Evolutionary conservation across 2,888 invertebrate genomes (phyloP).

Genomic region (Dastarcus helophoroides): DNA sequence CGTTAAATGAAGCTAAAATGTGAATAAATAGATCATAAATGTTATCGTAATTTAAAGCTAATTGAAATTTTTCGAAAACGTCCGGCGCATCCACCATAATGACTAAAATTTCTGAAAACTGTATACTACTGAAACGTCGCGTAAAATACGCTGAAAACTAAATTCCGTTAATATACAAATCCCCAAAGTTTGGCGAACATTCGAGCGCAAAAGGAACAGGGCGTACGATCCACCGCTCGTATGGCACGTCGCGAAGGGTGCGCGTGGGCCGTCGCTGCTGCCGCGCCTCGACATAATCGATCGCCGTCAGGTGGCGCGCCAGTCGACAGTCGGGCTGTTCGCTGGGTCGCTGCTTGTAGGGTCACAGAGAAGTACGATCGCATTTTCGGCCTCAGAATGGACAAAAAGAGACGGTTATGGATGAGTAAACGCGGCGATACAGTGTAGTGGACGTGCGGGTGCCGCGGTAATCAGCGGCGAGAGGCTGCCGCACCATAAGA

Average conservation of each 20-base stretch:
- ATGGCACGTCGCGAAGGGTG: constrained; percentile 4
- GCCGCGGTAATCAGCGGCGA: constrained; percentile 22
- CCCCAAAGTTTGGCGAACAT: no score
- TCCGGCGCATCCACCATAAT: no score
- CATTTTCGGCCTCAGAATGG: constrained; percentile 32
- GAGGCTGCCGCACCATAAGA: constrained; percentile 44
- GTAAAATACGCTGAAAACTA: no score
- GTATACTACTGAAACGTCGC: no score
- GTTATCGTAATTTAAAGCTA: no score
- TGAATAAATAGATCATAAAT: no score
- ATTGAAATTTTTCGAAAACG: no score
- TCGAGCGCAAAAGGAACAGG: no score
- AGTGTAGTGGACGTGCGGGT: constrained; percentile 28
- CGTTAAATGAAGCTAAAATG: no score
- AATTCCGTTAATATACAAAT: no score
- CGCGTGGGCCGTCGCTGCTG: constrained; percentile 26
- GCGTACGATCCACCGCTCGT: background rate
- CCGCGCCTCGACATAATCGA: constrained; percentile 26
- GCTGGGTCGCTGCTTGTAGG: constrained; percentile 34
- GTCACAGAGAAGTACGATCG: constrained; percentile 31
- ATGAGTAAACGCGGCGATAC: constrained; percentile 28
- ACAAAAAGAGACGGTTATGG: constrained; percentile 31
- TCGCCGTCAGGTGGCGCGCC: constrained; percentile 32
- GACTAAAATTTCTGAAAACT: no score
- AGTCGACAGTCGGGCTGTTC: constrained; percentile 29